Conservation (phyloP, 2,888 invertebrate species). For the Halocaridina rubra region DNA sequence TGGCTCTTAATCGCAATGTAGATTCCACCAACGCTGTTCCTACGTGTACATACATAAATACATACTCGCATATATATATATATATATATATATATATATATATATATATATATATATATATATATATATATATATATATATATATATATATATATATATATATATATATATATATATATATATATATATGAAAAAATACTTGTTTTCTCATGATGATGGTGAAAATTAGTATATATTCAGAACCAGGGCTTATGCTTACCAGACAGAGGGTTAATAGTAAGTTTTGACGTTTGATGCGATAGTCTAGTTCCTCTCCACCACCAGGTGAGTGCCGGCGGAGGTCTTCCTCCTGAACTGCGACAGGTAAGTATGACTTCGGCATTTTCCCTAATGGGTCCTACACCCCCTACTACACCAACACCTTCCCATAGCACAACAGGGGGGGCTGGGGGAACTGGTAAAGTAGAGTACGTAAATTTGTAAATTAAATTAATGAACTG, state of each 20-base stretch:
- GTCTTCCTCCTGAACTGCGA: not conserved
- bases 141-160: slow-evolving; percentile 18
- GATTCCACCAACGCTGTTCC: not conserved
- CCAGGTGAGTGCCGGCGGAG: not conserved
- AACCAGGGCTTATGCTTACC: too few species aligned
- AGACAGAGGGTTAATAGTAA: not conserved
- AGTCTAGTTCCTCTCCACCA: not conserved
- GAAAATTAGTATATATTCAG: not conserved
- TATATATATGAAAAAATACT: not conserved
- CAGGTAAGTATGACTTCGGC: not conserved
- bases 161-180: slow-evolving; percentile 13
- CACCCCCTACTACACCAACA: not conserved
- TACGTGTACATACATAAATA: not conserved
- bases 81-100: not conserved
- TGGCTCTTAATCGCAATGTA: not conserved
- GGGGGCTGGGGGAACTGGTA: not conserved
- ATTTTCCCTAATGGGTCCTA: not conserved
- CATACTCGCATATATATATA: too few species aligned
- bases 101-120: slow-evolving; percentile 17
- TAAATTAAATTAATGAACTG: too few species aligned
- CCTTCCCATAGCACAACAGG: not conserved
- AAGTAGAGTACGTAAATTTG: too few species aligned
- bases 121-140: slow-evolving; percentile 41
- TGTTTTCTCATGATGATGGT: not conserved
- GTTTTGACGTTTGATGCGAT: not conserved